Evolutionary conservation across 2,113 vertebrate species (phyloP), one percentile per base, ranked within the genome.

Genomic region (Etheostoma cragini): DNA sequence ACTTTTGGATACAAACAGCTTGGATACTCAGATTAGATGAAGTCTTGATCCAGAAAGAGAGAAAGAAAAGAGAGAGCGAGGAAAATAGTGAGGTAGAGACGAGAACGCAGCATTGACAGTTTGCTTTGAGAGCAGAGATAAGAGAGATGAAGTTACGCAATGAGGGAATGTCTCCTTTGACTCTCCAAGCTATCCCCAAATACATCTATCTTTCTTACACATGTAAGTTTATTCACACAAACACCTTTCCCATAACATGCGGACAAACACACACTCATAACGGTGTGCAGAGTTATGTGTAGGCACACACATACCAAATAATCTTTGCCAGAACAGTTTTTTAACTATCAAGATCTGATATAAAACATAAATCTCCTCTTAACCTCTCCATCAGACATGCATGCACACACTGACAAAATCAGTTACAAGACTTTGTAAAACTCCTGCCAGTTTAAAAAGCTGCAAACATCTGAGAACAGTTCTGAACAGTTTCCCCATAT

Each of bases 381-480:
- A 83, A 87, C 76, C 88, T 87, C 79, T 82, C 64, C 60, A 68
- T 73, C 82, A 83, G n/a, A 75, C 65, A 68, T 74, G 88, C 70
- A 88, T 6, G 15, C 64, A 66, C 46, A 82, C 81, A 76, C 84
- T 84, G 84, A 92, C 89, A 88, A 83, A 86, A 75, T 87, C 87
- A 71, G 74, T 83, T 83, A 88, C 81, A 89, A 83, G 76, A 47
- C 66, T 84, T 56, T 87, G 80, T 87, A 77, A 88, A 90, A 86
- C 75, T 80, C 79, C 76, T 90, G 89, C 89, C 88, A 90, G 78
- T 79, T 74, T 86, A 80, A 90, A 84, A 92, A 83, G 76, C 67
- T 90, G 84, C 81, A 89, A 88, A 91, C 86, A 92, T 76, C 87
- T 91, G 92, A 89, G 79, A 88, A 87, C 83, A 91, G 85, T 78